phyloP scores from a whole-genome alignment of 2,888 invertebrate species.

The Lacanobia oleracea region DNA sequence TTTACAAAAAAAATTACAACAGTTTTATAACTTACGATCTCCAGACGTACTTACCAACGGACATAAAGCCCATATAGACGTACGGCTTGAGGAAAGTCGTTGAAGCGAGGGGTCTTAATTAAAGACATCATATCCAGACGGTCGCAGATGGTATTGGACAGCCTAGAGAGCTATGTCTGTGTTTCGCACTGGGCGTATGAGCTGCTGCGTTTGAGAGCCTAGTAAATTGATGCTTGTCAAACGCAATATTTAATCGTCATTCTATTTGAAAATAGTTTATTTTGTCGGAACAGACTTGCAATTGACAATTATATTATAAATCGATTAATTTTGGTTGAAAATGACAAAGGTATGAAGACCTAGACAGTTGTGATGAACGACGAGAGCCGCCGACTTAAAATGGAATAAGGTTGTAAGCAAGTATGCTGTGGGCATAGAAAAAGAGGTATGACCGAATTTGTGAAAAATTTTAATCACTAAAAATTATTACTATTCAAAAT shows the following conservation, averaged over 20 bases:
- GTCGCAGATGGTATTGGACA: slow-evolving; percentile 64
- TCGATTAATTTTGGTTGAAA: too few species aligned
- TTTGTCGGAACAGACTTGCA: too few species aligned
- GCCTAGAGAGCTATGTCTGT: slow-evolving; percentile 16
- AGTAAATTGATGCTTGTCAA: background rate
- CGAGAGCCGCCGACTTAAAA: too few species aligned
- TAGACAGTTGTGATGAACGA: too few species aligned
- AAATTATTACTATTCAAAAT: too few species aligned
- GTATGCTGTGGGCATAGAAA: too few species aligned
- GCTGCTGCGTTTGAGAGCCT: slow-evolving; percentile 4
- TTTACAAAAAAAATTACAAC: background rate
- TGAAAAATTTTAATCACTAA: too few species aligned
- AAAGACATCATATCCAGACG: slow-evolving; percentile 73
- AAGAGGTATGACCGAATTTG: too few species aligned
- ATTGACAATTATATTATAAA: too few species aligned
- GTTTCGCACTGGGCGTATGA: slow-evolving; percentile 3
- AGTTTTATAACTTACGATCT: background rate
- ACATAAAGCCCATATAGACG: background rate
- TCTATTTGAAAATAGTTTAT: too few species aligned
- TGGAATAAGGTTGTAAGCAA: too few species aligned
- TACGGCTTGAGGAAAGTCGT: slow-evolving; percentile 54
- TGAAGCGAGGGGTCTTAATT: slow-evolving; percentile 70
- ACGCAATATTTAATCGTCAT: background rate
- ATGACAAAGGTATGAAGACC: too few species aligned
- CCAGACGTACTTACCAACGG: slow-evolving; percentile 4